Evolutionary conservation across 2,113 vertebrate species (phyloP).

Genomic region (Apeltes quadracus): DNA sequence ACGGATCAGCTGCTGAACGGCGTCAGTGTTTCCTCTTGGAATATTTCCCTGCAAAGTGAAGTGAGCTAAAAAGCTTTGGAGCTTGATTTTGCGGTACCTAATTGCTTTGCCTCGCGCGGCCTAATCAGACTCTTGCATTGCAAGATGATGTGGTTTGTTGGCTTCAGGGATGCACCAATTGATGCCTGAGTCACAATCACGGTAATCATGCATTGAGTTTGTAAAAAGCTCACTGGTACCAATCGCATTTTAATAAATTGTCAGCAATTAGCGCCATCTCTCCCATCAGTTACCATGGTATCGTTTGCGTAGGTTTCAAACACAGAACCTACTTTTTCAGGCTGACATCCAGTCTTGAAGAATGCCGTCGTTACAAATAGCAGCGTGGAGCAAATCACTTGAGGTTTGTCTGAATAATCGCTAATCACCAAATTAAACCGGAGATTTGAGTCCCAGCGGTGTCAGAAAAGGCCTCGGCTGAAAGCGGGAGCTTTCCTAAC

Average conservation of each 20-base stretch:
- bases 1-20: slow-evolving; percentile 1
- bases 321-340: slow-evolving; percentile 7
- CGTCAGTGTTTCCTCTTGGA: slow-evolving; percentile 18
- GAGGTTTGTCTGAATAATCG: slow-evolving; percentile 47
- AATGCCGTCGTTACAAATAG: slow-evolving; percentile 26
- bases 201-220: slow-evolving; percentile 58
- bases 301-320: slow-evolving; percentile 16
- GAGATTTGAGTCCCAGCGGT: slow-evolving; percentile 22
- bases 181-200: slow-evolving; percentile 57
- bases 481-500: slow-evolving; percentile 22
- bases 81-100: slow-evolving; percentile 58
- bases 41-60: slow-evolving; percentile 30
- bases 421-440: slow-evolving; percentile 45
- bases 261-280: slow-evolving; percentile 16
- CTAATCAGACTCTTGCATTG: slow-evolving; percentile 55
- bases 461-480: slow-evolving; percentile 17
- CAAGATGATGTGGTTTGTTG: slow-evolving; percentile 56
- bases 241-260: slow-evolving; percentile 39
- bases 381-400: slow-evolving; percentile 24
- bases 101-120: slow-evolving; percentile 61
- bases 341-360: not conserved
- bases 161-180: slow-evolving; percentile 52
- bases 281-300: slow-evolving; percentile 10
- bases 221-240: slow-evolving; percentile 31
- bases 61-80: slow-evolving; percentile 50